Conservation (phyloP, 92 coral and sea anemone species). For the Porites divaricata region DNA sequence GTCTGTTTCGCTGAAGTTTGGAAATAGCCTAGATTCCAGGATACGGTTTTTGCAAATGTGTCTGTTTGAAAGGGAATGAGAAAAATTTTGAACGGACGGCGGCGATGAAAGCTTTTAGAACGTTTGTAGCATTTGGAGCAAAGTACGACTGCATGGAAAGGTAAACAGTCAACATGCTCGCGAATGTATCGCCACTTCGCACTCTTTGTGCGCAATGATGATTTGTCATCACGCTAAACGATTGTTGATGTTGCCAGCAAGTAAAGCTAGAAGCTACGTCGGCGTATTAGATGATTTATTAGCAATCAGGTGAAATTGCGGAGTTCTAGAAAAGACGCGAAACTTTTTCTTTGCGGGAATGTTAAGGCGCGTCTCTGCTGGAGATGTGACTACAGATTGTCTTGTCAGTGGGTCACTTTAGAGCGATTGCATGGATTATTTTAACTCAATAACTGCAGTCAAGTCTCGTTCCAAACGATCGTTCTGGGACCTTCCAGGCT, state of each 20-base stretch:
- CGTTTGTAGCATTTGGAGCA: neutral
- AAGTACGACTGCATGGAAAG: constrained; percentile 1
- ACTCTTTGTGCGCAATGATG: neutral
- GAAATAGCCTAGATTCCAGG: neutral
- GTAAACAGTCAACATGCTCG: constrained; percentile 11
- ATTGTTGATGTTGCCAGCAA: constrained; percentile 18
- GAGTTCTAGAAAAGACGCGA: constrained; percentile 25
- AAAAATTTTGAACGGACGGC: constrained; percentile 6
- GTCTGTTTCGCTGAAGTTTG: constrained; percentile 39
- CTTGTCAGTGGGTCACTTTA: constrained; percentile 22
- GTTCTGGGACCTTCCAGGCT: neutral
- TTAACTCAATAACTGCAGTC: constrained; percentile 18
- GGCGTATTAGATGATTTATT: neutral
- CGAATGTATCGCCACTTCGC: neutral
- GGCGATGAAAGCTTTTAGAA: neutral
- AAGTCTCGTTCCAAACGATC: constrained; percentile 4
- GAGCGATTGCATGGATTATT: constrained; percentile 9
- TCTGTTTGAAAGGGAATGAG: neutral
- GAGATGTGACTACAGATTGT: constrained; percentile 16
- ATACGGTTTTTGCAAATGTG: constrained; percentile 8
- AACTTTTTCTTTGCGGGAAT: constrained; percentile 35
- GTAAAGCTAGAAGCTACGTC: neutral
- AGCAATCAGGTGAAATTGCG: neutral
- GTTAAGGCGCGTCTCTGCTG: constrained; percentile 30
- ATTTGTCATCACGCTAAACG: constrained; percentile 40